Evolutionary conservation across 2,797 vertebrate species (phyloP).

Genomic region (Diglossa cyanea): DNA sequence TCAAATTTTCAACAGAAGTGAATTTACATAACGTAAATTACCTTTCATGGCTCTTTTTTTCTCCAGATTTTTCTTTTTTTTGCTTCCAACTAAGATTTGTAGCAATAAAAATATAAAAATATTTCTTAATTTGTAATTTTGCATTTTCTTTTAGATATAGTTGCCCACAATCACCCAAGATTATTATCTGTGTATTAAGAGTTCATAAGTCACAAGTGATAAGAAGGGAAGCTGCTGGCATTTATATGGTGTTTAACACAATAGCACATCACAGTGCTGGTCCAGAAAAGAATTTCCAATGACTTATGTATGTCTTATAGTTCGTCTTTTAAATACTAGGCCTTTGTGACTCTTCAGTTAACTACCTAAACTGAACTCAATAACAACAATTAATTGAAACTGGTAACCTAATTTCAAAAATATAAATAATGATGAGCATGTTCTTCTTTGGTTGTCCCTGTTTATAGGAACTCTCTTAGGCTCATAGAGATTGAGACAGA

Average conservation of each 20-base stretch:
- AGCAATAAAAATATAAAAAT: background rate
- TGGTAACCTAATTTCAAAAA: background rate
- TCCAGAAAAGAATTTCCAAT: background rate
- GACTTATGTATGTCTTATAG: background rate
- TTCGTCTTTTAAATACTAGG: background rate
- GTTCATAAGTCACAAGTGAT: background rate
- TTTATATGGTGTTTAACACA: background rate
- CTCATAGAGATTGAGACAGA: background rate
- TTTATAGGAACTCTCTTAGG: background rate
- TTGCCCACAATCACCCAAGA: background rate
- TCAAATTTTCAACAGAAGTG: background rate
- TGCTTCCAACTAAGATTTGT: background rate
- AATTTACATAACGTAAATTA: background rate
- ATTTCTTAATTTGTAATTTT: background rate
- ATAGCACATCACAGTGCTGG: background rate
- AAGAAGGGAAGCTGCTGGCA: background rate
- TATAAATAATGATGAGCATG: fast-evolving
- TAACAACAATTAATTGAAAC: background rate
- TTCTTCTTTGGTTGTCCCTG: background rate
- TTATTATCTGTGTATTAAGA: background rate
- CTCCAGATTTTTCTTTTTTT: too few relatives aligned
- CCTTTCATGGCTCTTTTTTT: background rate
- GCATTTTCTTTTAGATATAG: background rate
- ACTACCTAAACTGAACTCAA: background rate
- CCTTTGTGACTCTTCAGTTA: background rate